Evolutionary conservation across 1,140 invertebrate species (phyloP), one percentile per base, ranked within the genome.

Genomic region (Eriosoma lanigerum): DNA sequence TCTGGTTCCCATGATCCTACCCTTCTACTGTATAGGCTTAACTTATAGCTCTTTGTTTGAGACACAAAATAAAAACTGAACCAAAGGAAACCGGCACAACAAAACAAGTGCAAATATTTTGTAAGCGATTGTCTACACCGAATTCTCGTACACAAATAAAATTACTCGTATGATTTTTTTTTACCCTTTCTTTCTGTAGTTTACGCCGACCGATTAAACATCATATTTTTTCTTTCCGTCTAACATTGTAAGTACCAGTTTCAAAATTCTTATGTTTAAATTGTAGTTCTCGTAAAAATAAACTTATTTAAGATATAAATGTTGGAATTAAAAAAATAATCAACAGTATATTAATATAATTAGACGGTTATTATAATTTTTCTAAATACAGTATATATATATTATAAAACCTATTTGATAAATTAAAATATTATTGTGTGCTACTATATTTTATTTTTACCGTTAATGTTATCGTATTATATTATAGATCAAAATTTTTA

Each of bases 71-170:
- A 44, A 75, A 58, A 75, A 38, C 50, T 19, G 17, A 56, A n/a
- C 50, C 21, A 5, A 13, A 24, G 26, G n/a, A 19, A 56, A 21
- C 13, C 52, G 52, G 17, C 52, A 78, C 44, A 78, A 78, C 32
- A 60, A 56, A 60, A 78, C 17, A 62, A 62, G 38, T 78, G 38
- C 56, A 78, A 78, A 78, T 62, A 78, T 78, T 78, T 38, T 44
- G 32, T 62, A n/a, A 48, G 15, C 75, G 15, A 78, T 72, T 72
- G 48, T 72, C 46, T 52, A 50, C 68, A 21, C 17, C 24, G 26
- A 52, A 72, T 52, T 32, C 68, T 72, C 48, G 19, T 26, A 52
- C 24, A 72, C 68, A 52, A 72, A 72, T 52, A 52, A 24, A 48
- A 72, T 72, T 72, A 29, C 48, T 29, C 68, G 12, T 52, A n/a